Conservation (phyloP, 1,140 invertebrate species). For the Temnothorax longispinosus region DNA sequence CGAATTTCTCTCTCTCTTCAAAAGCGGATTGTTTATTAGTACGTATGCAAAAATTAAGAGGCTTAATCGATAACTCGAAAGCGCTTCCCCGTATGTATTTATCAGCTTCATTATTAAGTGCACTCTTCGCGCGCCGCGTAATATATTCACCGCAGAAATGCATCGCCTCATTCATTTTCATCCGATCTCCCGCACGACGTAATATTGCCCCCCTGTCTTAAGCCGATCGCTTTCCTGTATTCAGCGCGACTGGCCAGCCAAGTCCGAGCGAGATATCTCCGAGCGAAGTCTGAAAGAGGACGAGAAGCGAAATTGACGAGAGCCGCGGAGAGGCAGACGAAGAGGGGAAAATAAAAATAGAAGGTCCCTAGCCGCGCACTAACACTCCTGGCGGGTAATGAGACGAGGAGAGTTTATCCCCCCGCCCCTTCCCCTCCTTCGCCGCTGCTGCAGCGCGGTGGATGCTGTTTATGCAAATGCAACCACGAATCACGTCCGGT, state of each 20-base stretch:
- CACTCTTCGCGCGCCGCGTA: constrained; percentile 31
- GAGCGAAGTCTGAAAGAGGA: constrained; percentile 18
- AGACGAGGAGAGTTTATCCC: constrained; percentile 64
- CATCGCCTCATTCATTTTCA: constrained; percentile 37
- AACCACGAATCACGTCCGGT: constrained; percentile 70
- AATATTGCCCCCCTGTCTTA: neutral
- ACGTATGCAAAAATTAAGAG: neutral
- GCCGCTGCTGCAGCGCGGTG: constrained; percentile 30
- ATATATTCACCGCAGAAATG: constrained; percentile 37
- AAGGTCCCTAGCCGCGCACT: constrained; percentile 39
- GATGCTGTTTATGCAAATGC: constrained; percentile 76
- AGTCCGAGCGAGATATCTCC: constrained; percentile 31
- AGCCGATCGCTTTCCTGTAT: constrained; percentile 46
- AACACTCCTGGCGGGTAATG: constrained; percentile 56
- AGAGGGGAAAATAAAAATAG: constrained; percentile 42
- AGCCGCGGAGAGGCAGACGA: neutral
- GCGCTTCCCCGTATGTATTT: neutral
- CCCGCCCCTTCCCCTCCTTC: neutral
- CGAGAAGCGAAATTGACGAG: constrained; percentile 39
- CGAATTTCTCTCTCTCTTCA: neutral
- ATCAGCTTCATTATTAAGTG: constrained; percentile 40
- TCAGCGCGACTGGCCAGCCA: constrained; percentile 32
- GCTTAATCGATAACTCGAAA: constrained; percentile 1
- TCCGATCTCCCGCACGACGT: constrained; percentile 30
- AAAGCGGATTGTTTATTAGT: constrained; percentile 21